Evolutionary conservation across 2,888 invertebrate genomes (phyloP).

Genomic region (Elmis aenea): DNA sequence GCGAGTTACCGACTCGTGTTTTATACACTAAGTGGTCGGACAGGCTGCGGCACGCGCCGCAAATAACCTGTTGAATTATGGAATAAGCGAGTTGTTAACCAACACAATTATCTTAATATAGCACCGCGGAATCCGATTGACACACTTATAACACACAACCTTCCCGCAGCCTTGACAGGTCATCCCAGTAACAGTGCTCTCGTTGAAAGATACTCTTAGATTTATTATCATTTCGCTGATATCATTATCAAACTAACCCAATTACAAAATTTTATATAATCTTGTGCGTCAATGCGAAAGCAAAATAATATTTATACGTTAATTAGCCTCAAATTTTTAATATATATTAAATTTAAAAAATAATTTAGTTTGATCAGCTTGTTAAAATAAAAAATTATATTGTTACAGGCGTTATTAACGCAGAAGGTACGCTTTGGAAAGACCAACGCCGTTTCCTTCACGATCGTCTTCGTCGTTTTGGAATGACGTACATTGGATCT

Average conservation of each 20-base stretch:
- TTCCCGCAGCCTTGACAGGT: constrained; percentile 40
- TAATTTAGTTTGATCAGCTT: background rate
- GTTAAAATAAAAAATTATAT: background rate
- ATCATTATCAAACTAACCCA: constrained; percentile 23
- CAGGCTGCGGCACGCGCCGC: constrained; percentile 19
- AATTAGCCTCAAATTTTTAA: too few species aligned
- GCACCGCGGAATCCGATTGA: constrained; percentile 34
- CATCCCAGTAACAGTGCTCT: constrained; percentile 39
- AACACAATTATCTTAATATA: constrained; percentile 22
- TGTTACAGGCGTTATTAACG: constrained; percentile 78
- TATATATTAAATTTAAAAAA: background rate
- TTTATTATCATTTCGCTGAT: constrained; percentile 5
- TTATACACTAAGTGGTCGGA: constrained; percentile 26
- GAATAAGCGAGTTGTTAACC: constrained; percentile 16
- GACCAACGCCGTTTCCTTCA: constrained; percentile 84
- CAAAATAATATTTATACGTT: too few species aligned
- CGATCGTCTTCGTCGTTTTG: constrained; percentile 77
- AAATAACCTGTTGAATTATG: constrained; percentile 24
- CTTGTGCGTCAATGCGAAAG: constrained; percentile 7
- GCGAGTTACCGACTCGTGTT: too few species aligned
- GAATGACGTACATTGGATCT: constrained; percentile 80
- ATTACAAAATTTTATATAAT: constrained; percentile 17
- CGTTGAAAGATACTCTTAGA: constrained; percentile 13
- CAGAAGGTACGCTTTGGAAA: constrained; percentile 85
- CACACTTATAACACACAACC: constrained; percentile 33